Evolutionary conservation across 2,113 vertebrate species (phyloP).

Genomic region (Solea senegalensis): DNA sequence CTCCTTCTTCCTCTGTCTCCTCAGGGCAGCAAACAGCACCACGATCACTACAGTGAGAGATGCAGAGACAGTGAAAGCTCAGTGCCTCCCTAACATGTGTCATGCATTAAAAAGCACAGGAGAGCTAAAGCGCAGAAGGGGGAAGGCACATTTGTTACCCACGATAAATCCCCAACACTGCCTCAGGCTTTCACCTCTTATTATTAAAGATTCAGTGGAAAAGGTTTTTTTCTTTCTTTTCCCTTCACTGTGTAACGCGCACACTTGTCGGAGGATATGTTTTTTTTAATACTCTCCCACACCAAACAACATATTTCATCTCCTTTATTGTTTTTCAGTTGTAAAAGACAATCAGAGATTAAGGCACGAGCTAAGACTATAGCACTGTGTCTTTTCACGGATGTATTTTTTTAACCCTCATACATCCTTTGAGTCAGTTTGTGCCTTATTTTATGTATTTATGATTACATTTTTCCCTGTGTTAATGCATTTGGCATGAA

Average conservation of each 20-base stretch:
- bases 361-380: constrained; percentile 39
- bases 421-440: too few species aligned
- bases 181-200: constrained; percentile 70
- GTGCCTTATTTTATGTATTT: too few species aligned
- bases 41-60: constrained; percentile 69
- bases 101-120: constrained; percentile 69
- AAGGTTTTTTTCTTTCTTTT: constrained; percentile 53
- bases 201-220: constrained; percentile 76
- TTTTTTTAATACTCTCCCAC: constrained; percentile 21
- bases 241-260: constrained; percentile 48
- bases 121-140: constrained; percentile 47
- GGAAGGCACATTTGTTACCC: constrained; percentile 73
- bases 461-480: too few species aligned
- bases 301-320: constrained; percentile 42
- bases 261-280: constrained; percentile 23
- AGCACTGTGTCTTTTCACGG: constrained; percentile 7
- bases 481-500: too few species aligned
- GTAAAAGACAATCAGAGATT: constrained; percentile 33
- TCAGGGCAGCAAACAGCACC: constrained; percentile 83
- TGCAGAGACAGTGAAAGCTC: constrained; percentile 39
- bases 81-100: constrained; percentile 74
- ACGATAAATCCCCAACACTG: constrained; percentile 72
- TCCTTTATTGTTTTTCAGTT: constrained; percentile 18
- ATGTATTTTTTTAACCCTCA: too few species aligned
- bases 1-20: constrained; percentile 96